Evolutionary conservation across 37 sponge, comb jelly and placozoan genomes (phyloP), one percentile per base, ranked within the genome.

Genomic region (Petrosia ficiformis): DNA sequence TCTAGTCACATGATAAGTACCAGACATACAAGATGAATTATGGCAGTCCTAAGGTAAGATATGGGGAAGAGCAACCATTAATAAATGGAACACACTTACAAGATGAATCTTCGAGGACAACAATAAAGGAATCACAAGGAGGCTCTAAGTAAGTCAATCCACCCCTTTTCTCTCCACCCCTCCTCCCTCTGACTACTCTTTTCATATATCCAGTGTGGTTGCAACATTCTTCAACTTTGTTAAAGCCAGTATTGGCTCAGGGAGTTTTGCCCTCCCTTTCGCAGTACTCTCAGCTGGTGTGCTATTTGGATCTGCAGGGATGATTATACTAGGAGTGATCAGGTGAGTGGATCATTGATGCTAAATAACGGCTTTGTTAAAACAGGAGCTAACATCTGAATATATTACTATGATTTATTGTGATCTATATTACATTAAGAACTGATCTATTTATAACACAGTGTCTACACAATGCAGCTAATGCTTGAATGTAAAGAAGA

Each of bases 211-310:
- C 71, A 88, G 89, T 70, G 80, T 79, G 19, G 56, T 86, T n/a
- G 84, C 80, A 28, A 79, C 92, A 0, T 82, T 92, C 71, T 92
- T 92, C 79, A 92, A 92, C 77, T 92, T 92, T 74, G 80, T 68
- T n/a, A 92, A 92, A 58, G 92, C 92, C 63, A 82, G 87, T 34
- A 80, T 92, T 65, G 92, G 92, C n/a, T 92, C 92, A 4, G 92
- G 92, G 4, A 82, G 83, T 29, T 92, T 92, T 83, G 82, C 87
- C 22, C 81, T 92, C 8, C 84, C 92, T 8, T 92, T 83, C 83
- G 92, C 83, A 26, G 73, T 92, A 57, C 31, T 74, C 65, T 65
- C 82, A 64, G 68, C 70, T 65, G 92, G 92, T 24, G 38, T 92
- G 22, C 25, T 92, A 11, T 39, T 92, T 3, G 92, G 92, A 8